These are phyloP conservation scores for Hesperia comma DNA, from an alignment of 2,888 invertebrate species.

Conservation along the genomic window DNA sequence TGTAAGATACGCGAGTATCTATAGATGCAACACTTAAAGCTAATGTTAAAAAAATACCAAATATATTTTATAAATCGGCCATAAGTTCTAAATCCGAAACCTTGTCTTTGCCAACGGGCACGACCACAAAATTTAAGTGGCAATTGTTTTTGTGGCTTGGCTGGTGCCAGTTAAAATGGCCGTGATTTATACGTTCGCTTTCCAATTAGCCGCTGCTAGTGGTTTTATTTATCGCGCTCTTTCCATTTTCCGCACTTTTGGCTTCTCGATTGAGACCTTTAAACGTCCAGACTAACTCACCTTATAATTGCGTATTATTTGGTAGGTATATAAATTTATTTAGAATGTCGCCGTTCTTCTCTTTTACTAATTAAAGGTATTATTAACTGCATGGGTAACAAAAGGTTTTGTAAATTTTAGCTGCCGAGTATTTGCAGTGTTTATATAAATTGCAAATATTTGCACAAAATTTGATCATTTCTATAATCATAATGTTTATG, in stretches of 20 bases:
- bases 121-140: conserved; percentile 51
- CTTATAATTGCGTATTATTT: neutral
- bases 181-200: conserved; percentile 77
- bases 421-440: too few relatives aligned
- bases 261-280: conserved; percentile 42
- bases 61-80: conserved; percentile 3
- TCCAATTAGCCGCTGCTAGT: conserved; percentile 74
- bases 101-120: conserved; percentile 51
- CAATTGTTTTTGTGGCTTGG: conserved; percentile 65
- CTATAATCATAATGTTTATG: too few relatives aligned
- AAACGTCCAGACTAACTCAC: conserved; percentile 17
- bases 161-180: conserved; percentile 61
- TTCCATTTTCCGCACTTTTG: conserved; percentile 74
- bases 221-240: conserved; percentile 77
- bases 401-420: too few relatives aligned
- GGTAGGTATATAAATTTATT: too few relatives aligned
- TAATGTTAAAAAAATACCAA: neutral
- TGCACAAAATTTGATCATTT: too few relatives aligned
- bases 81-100: conserved; percentile 20
- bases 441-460: too few relatives aligned
- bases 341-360: too few relatives aligned
- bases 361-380: too few relatives aligned
- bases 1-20: neutral
- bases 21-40: neutral
- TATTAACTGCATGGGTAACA: too few relatives aligned